Conservation (phyloP, 2,797 vertebrate species). For the Stomatorhinus walkeri region DNA sequence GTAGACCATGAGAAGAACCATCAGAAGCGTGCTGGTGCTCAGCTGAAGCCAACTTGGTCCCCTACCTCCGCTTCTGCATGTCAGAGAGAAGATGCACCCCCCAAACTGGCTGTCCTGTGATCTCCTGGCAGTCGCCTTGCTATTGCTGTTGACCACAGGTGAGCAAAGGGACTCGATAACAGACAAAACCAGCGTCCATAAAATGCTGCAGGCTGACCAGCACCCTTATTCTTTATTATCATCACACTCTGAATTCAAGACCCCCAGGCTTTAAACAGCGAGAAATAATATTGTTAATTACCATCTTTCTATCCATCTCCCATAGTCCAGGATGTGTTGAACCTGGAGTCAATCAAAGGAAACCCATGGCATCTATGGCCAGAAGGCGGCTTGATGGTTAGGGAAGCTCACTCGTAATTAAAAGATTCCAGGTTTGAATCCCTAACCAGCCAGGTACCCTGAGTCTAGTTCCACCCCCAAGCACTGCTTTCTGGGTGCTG, state of each 20-base stretch:
- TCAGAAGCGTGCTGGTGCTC: neutral
- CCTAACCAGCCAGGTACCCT: no score
- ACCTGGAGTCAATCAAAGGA: neutral
- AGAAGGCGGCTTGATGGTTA: no score
- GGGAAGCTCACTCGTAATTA: no score
- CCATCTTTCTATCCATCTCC: neutral
- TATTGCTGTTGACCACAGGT: conserved; percentile 66
- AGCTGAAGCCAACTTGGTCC: neutral
- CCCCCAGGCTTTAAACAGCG: neutral
- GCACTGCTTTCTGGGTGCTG: no score
- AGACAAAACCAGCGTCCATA: neutral
- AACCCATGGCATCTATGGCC: neutral
- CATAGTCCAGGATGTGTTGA: neutral
- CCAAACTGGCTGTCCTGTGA: conserved; percentile 64
- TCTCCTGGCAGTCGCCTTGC: conserved; percentile 59
- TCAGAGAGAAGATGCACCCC: conserved; percentile 71
- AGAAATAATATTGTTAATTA: neutral
- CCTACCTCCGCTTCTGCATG: conserved; percentile 51
- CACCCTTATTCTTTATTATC: neutral
- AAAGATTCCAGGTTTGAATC: no score
- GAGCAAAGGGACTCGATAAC: neutral
- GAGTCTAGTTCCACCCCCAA: no score
- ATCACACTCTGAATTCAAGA: neutral
- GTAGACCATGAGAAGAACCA: neutral
- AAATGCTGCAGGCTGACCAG: neutral